phyloP scores from a whole-genome alignment of 2,888 invertebrate species.

The Masnerella sp. region DNA sequence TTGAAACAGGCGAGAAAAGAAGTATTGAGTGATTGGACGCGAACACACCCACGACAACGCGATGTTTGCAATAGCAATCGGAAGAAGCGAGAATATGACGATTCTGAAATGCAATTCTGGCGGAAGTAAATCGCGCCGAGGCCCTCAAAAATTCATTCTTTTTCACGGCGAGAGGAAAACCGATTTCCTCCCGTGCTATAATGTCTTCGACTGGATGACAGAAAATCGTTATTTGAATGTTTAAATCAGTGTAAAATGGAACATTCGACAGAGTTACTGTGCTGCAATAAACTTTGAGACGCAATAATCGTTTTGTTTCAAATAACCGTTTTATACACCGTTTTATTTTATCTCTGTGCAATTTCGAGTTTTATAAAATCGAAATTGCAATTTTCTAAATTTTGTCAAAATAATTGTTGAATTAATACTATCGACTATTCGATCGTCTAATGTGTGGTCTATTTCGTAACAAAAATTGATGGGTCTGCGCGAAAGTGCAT shows the following conservation, averaged over 20 bases:
- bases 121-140: slow-evolving; percentile 32
- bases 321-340: slow-evolving; percentile 7
- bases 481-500: background rate
- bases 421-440: no score
- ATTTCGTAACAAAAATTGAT: no score
- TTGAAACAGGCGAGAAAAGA: slow-evolving; percentile 7
- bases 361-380: no score
- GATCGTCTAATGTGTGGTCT: no score
- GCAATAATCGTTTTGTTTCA: slow-evolving; percentile 27
- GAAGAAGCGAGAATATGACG: slow-evolving; percentile 30
- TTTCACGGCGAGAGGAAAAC: slow-evolving; percentile 26
- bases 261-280: slow-evolving; percentile 20
- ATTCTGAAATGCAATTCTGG: slow-evolving; percentile 25
- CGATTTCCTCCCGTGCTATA: slow-evolving; percentile 29
- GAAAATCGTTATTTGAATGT: slow-evolving; percentile 40
- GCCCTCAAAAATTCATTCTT: slow-evolving; percentile 36
- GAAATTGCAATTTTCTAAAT: no score
- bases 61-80: slow-evolving; percentile 32
- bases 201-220: slow-evolving; percentile 27
- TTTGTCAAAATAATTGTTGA: no score
- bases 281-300: slow-evolving; percentile 21
- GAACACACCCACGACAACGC: slow-evolving; percentile 1
- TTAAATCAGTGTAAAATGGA: slow-evolving; percentile 33
- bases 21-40: slow-evolving; percentile 23
- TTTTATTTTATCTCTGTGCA: no score